phyloP scores from a whole-genome alignment of 2,797 vertebrate species.

The Eupleurogrammus muticus region DNA sequence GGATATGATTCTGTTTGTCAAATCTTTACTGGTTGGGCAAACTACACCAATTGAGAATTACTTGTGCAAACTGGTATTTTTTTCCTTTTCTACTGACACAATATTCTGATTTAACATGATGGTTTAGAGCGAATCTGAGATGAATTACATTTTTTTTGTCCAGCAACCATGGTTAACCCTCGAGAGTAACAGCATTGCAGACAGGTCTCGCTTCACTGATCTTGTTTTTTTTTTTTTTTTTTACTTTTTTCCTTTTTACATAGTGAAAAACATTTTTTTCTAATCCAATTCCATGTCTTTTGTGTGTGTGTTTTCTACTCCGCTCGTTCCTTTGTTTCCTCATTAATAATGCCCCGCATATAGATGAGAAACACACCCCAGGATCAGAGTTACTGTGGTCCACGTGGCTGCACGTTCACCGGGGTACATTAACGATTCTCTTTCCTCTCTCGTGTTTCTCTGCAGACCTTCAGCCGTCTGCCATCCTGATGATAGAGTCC shows the following conservation, averaged over 20 bases:
- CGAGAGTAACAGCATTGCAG: too few relatives aligned
- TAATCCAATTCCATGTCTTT: too few relatives aligned
- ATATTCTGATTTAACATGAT: background rate
- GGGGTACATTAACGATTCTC: conserved; percentile 58
- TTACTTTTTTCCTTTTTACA: too few relatives aligned
- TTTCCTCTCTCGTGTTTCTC: conserved; percentile 47
- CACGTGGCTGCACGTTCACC: conserved; percentile 23
- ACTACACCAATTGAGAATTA: background rate
- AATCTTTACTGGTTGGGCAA: conserved; percentile 15
- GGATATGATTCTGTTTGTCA: conserved; percentile 25
- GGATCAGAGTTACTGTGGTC: conserved; percentile 36
- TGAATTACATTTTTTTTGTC: background rate
- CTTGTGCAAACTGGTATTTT: conserved; percentile 11
- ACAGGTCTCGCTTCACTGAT: too few relatives aligned
- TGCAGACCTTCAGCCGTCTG: conserved; percentile 54
- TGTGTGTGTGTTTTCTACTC: background rate
- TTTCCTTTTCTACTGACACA: background rate
- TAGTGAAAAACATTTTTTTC: too few relatives aligned
- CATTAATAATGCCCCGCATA: conserved; percentile 32
- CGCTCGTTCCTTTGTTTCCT: background rate
- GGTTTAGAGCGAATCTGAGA: conserved; percentile 3
- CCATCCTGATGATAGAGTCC: conserved; percentile 65
- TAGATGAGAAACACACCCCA: conserved; percentile 32
- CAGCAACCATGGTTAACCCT: background rate
- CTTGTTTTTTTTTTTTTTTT: too few relatives aligned